phyloP scores from a whole-genome alignment of 35 echinoderm and acorn worm species.

The Apostichopus parvimensis region DNA sequence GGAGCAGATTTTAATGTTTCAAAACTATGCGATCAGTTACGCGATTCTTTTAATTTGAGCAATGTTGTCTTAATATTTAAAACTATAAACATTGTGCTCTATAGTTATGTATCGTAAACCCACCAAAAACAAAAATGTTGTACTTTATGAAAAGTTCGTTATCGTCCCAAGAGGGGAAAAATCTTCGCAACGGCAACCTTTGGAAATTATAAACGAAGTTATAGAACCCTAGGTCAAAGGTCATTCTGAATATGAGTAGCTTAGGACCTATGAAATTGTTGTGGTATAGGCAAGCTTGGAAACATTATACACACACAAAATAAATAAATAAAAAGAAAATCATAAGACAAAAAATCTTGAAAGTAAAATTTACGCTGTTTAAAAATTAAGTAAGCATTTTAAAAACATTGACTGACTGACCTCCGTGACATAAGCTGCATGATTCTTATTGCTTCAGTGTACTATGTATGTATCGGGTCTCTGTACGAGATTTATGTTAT shows the following conservation, averaged over 20 bases:
- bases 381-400: background rate
- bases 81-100: background rate
- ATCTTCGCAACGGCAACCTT: background rate
- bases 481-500: constrained; percentile 22
- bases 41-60: too few species aligned
- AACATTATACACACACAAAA: too few species aligned
- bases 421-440: too few species aligned
- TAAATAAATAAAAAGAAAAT: background rate
- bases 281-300: background rate
- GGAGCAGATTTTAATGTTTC: background rate
- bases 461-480: background rate
- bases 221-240: background rate
- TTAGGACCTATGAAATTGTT: background rate
- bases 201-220: background rate
- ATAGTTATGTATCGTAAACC: background rate
- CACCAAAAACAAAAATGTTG: background rate
- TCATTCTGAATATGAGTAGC: background rate
- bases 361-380: background rate
- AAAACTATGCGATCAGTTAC: background rate
- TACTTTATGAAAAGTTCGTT: background rate
- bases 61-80: background rate
- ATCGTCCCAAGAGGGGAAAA: background rate
- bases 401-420: background rate
- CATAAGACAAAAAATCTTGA: background rate
- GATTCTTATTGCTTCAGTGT: too few species aligned